Percentiles rank a stretch among this genome's conserved stretches.
Evolutionary conservation across 2,888 invertebrate species (phyloP).

Genomic region (Acanthococcus lagerstroemiae): DNA sequence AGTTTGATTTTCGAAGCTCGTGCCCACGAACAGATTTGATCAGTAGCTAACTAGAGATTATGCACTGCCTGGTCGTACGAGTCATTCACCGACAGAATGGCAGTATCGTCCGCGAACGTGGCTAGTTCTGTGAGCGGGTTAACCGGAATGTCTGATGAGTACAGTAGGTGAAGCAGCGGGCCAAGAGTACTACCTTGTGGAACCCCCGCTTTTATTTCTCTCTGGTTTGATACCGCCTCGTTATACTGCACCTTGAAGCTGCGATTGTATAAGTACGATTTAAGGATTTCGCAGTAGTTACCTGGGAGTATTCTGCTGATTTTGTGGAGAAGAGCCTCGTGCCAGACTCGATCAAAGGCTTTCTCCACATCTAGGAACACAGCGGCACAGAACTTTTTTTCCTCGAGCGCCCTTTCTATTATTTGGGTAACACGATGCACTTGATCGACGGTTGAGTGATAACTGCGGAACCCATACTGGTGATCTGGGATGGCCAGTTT

Average conservation of each 20-base stretch:
- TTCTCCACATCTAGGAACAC: background rate
- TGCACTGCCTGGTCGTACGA: background rate
- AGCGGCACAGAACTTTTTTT: too few relatives aligned
- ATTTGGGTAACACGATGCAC: too few relatives aligned
- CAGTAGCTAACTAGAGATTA: background rate
- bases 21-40: background rate
- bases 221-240: background rate
- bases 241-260: background rate
- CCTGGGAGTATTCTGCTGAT: background rate
- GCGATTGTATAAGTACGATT: background rate
- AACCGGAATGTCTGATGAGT: background rate
- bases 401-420: too few relatives aligned
- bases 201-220: background rate
- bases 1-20: background rate
- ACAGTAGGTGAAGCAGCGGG: background rate
- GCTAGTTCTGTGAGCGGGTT: background rate
- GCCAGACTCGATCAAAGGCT: background rate
- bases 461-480: too few relatives aligned
- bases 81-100: background rate
- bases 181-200: background rate
- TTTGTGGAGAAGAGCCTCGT: background rate
- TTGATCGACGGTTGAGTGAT: too few relatives aligned
- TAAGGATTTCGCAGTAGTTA: background rate
- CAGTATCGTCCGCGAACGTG: slow-evolving; percentile 1
- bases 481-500: too few relatives aligned